Evolutionary conservation across 37 sponge, comb jelly and placozoan species (phyloP).

Genomic region (Chondrosia reniformis): DNA sequence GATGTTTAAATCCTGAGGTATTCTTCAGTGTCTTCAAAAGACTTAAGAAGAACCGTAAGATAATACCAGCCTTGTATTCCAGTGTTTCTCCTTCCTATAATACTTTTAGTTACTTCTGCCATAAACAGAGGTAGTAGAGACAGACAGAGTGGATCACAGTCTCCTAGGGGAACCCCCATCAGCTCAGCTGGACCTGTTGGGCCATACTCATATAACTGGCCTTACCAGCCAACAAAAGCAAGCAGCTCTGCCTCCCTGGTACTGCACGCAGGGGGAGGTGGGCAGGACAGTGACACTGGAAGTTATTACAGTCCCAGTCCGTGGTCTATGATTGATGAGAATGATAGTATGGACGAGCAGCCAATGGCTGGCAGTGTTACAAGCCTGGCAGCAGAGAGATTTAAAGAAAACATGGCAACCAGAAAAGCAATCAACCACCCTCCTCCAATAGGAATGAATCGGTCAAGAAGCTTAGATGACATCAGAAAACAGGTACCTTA

Average conservation of each 20-base stretch:
- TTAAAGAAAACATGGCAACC: not conserved
- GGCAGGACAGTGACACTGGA: not conserved
- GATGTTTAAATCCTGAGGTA: no score
- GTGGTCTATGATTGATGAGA: not conserved
- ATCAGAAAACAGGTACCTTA: not conserved
- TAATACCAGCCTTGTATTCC: no score
- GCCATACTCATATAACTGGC: not conserved
- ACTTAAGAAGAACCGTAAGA: no score
- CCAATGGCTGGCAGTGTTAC: not conserved
- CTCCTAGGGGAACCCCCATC: not conserved
- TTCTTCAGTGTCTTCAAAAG: no score
- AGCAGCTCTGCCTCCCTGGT: constrained; percentile 5
- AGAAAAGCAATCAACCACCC: no score
- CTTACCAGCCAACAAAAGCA: not conserved
- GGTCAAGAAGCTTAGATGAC: not conserved
- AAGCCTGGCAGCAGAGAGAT: not conserved
- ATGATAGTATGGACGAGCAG: not conserved
- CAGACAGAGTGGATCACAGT: not conserved
- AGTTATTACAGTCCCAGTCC: not conserved
- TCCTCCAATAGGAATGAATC: not conserved
- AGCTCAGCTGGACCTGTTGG: no score
- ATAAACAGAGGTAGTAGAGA: not conserved
- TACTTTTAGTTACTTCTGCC: no score
- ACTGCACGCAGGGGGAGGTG: not conserved
- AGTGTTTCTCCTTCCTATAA: no score